These are phyloP conservation scores for Diadophis punctatus DNA, from an alignment of 2,113 vertebrate species.

Conservation along the genomic window DNA sequence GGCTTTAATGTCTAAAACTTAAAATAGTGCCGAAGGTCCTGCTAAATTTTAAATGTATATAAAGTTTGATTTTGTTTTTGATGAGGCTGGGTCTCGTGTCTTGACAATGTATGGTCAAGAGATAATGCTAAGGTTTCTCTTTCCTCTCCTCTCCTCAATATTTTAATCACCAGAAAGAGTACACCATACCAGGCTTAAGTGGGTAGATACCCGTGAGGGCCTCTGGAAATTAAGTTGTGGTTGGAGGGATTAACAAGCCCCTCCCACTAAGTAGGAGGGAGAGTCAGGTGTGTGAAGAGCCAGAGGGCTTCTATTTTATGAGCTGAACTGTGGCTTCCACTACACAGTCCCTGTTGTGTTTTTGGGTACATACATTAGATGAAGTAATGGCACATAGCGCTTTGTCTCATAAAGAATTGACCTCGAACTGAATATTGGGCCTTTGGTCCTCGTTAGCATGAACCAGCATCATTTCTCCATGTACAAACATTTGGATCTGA, in stretches of 20 bases:
- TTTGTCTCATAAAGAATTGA: not conserved
- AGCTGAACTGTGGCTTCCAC: not conserved
- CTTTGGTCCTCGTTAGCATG: not conserved
- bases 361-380: not conserved
- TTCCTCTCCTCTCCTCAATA: not conserved
- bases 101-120: not conserved
- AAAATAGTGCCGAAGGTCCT: not conserved
- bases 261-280: not conserved
- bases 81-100: not conserved
- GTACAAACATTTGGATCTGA: not conserved
- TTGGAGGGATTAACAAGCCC: not conserved
- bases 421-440: not conserved
- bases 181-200: not conserved
- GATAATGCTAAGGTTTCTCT: not conserved
- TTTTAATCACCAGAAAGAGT: not conserved
- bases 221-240: not conserved
- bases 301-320: not conserved
- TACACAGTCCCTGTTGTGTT: not conserved
- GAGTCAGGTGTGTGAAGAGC: not conserved
- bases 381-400: not conserved
- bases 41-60: not conserved
- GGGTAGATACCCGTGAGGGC: not conserved
- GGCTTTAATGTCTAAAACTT: not conserved
- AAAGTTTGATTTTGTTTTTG: not conserved
- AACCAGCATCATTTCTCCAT: not conserved